Conservation (phyloP, 2,113 vertebrate genomes). For the Balaeniceps rex region DNA sequence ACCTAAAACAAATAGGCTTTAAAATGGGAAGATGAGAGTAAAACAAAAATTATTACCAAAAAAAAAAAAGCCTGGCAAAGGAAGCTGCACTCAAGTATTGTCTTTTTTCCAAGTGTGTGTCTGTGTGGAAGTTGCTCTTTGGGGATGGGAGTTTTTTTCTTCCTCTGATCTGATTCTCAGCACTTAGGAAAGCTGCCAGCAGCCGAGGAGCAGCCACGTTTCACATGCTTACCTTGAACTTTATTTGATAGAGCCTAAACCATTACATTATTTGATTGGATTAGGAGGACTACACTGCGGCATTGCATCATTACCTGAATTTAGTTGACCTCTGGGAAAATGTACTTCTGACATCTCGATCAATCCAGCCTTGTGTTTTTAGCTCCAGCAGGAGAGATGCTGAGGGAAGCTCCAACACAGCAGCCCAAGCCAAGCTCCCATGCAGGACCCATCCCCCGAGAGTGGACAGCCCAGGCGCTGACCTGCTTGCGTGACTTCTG, state of each 20-base stretch:
- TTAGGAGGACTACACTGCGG: background rate
- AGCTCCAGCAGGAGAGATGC: background rate
- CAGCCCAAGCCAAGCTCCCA: background rate
- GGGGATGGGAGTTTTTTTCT: background rate
- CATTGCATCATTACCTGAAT: slow-evolving; percentile 24
- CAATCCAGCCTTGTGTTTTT: background rate
- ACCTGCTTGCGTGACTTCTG: background rate
- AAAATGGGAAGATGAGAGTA: background rate
- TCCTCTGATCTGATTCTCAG: background rate
- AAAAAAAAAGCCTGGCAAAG: background rate
- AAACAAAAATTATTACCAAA: background rate
- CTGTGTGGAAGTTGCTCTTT: background rate
- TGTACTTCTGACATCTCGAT: background rate
- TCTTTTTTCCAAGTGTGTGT: background rate
- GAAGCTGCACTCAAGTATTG: background rate
- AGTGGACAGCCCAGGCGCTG: background rate
- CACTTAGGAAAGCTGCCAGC: slow-evolving; percentile 50
- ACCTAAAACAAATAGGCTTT: background rate
- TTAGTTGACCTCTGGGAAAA: slow-evolving; percentile 16
- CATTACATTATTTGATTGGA: background rate
- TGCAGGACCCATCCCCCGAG: background rate
- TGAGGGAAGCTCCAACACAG: background rate
- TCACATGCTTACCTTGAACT: slow-evolving; percentile 38
- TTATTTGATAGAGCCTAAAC: slow-evolving; percentile 12
- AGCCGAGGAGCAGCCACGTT: background rate